Base-by-base conservation (phyloP, 2,113 vertebrate species). In the Rattus rattus region DNA sequence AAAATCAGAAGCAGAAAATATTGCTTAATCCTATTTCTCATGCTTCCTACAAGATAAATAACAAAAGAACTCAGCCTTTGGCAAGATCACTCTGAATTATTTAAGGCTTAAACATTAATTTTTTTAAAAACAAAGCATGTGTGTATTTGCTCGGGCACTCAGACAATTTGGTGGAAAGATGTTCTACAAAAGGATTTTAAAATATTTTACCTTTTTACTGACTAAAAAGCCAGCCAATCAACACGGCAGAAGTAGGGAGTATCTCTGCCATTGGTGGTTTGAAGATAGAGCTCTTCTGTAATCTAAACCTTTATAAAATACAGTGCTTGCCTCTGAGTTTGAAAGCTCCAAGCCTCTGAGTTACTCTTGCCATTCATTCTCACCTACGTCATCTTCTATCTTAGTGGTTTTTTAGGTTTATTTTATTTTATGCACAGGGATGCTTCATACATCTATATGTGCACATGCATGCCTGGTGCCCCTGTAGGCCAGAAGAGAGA, bases 201-300 rank as follows among this genome's bases (percentile, higher is more conserved):
- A 92, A 49, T 80, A 30, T 67, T 61, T 61, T 91, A 88, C 3
- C 43, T 20, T 43, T 81, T 69, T 85, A n/a, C 73, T 93, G 67
- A 95, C 83, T 8, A 63, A 96, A 93, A 97, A 13, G 2, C 79
- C 33, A 96, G 87, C 67, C 73, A 94, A 88, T 8, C 19, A 87
- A 33, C 33, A 54, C 22, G 61, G 5, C 5, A 90, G 3, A 90
- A 69, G 24, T 67, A 54, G 17, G 54, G 7, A 72, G 19, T 92
- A 92, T 92, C 72, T 76, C 69, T 90, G 19, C 47, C 69, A 90
- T 39, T 75, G 81, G 39, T 65, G 24, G 6, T 73, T 96, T 93
- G 59, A 95, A 80, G n/a, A 76, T n/a, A 73, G 49, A 93, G 49
- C 26, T 95, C 61, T 28, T 84, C 59, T 61, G 12, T 16, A 83